These are phyloP conservation scores for Cantharis lateralis DNA, from an alignment of 2,888 invertebrate species.

Conservation along the genomic window DNA sequence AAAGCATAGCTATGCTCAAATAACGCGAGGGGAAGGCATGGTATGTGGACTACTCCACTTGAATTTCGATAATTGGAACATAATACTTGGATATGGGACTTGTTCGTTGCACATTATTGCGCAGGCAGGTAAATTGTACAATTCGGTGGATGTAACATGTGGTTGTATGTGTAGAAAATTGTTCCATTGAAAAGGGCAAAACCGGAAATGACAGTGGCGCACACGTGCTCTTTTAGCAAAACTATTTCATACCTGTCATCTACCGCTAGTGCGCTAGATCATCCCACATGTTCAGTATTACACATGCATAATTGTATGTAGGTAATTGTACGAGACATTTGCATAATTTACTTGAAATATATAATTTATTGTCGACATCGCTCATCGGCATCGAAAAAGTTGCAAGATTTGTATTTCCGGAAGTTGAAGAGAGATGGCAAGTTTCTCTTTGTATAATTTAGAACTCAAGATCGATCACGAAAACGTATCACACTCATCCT, in stretches of 20 bases:
- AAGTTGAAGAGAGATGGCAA: not conserved
- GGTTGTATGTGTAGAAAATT: conserved; percentile 25
- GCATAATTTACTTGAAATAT: not conserved
- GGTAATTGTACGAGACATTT: not conserved
- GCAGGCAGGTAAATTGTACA: conserved; percentile 6
- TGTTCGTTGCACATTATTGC: not conserved
- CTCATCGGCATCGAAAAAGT: not conserved
- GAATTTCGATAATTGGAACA: not conserved
- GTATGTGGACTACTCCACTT: not conserved
- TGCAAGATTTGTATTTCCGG: not conserved
- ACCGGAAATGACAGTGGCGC: conserved; percentile 42
- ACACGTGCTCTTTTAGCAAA: conserved; percentile 48
- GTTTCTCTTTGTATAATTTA: not conserved
- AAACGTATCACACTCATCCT: conserved; percentile 16
- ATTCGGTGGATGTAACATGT: conserved; percentile 8
- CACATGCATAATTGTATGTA: not conserved
- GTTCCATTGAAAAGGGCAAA: conserved; percentile 32
- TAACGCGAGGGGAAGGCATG: not conserved
- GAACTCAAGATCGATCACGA: not conserved
- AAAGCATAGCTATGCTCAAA: not conserved
- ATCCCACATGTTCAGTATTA: conserved; percentile 20
- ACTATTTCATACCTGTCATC: conserved; percentile 48
- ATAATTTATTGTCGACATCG: not conserved
- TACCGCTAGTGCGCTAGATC: conserved; percentile 40
- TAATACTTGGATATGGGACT: not conserved